phyloP scores from a whole-genome alignment of 2,888 invertebrate species.

The Chymomyza amoena region DNA sequence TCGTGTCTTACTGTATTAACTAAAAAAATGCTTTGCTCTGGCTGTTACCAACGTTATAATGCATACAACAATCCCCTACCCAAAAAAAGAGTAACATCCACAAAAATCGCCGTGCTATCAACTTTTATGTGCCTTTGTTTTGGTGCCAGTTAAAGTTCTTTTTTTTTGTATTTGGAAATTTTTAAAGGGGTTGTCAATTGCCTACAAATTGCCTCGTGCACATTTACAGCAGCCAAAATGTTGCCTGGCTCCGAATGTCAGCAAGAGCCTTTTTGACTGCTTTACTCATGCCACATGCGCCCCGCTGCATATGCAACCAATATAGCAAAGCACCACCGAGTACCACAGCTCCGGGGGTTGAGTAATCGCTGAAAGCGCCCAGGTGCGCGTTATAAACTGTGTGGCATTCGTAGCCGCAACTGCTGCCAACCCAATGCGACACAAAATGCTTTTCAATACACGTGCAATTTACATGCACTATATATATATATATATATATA shows the following conservation, averaged over 20 bases:
- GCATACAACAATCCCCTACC: not conserved
- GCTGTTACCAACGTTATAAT: not conserved
- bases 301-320: slow-evolving; percentile 11
- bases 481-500: too few relatives aligned
- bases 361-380: slow-evolving; percentile 65
- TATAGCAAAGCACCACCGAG: not conserved
- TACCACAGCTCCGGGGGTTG: slow-evolving; percentile 51
- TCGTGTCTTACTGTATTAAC: too few relatives aligned
- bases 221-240: not conserved
- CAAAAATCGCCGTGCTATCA: slow-evolving; percentile 57
- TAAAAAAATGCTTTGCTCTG: not conserved
- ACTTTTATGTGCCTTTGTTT: slow-evolving; percentile 65
- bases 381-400: slow-evolving; percentile 60
- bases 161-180: not conserved
- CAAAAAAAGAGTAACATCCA: not conserved
- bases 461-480: slow-evolving; percentile 13
- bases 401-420: slow-evolving; percentile 25
- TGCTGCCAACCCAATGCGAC: slow-evolving; percentile 35
- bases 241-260: not conserved
- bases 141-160: not conserved
- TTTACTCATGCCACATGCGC: slow-evolving; percentile 1
- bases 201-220: slow-evolving; percentile 59
- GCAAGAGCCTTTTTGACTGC: slow-evolving; percentile 35
- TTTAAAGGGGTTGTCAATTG: slow-evolving; percentile 50
- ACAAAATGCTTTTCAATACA: slow-evolving; percentile 44